Percentiles rank a stretch among this genome's conserved stretches.
Evolutionary conservation across 2,888 invertebrate species (phyloP).

Genomic region (Pandemis corylana): DNA sequence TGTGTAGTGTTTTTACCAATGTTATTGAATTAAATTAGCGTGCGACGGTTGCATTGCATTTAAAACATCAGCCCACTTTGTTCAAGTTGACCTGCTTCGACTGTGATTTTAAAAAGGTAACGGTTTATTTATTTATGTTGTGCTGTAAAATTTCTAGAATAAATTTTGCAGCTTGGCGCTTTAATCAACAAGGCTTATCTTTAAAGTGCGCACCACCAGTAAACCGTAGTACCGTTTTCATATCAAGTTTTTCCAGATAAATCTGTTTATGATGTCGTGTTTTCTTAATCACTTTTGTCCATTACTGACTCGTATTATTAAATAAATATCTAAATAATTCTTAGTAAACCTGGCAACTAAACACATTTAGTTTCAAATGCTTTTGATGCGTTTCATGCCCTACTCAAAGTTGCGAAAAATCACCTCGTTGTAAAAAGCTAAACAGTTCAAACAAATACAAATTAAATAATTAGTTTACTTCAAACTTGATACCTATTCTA

Average conservation of each 20-base stretch:
- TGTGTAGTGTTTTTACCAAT: conserved; percentile 62
- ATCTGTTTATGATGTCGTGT: conserved; percentile 28
- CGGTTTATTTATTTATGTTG: conserved; percentile 61
- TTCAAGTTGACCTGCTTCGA: conserved; percentile 75
- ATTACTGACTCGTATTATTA: conserved; percentile 25
- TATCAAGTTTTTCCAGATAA: conserved; percentile 29
- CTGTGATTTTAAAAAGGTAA: conserved; percentile 81
- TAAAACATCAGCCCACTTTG: conserved; percentile 71
- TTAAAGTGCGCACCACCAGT: conserved; percentile 16
- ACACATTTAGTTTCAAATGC: not conserved
- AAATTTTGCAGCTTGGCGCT: not conserved
- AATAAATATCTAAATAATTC: not conserved
- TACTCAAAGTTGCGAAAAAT: not conserved
- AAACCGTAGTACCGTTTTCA: conserved; percentile 6
- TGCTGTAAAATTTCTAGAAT: conserved; percentile 23
- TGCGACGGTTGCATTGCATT: conserved; percentile 63
- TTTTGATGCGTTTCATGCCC: not conserved
- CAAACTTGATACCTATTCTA: not conserved
- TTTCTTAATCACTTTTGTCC: conserved; percentile 21
- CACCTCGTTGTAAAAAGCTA: not conserved
- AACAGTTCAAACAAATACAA: not conserved
- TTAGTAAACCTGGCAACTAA: not conserved
- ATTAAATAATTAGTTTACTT: not conserved
- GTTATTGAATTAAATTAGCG: conserved; percentile 62
- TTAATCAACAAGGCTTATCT: conserved; percentile 19